Evolutionary conservation across 2,797 vertebrate species (phyloP).

Genomic region (Glyptemys insculpta): DNA sequence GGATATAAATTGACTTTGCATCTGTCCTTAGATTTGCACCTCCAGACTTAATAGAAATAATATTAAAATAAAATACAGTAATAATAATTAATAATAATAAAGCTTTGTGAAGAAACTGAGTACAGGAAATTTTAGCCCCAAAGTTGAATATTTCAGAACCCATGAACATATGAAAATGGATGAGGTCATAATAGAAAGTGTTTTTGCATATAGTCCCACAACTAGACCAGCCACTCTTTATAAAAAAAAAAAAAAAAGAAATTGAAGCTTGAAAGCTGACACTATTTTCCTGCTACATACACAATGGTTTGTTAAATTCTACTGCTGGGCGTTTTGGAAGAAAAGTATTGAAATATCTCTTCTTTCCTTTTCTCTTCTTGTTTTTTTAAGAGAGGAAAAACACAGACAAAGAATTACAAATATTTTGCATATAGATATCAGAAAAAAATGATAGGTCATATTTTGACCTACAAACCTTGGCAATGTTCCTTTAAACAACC

Average conservation of each 20-base stretch:
- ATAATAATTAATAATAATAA: too few species aligned
- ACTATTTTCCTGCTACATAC: background rate
- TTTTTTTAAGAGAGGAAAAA: background rate
- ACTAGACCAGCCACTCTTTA: background rate
- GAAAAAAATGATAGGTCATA: conserved; percentile 42
- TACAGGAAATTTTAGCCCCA: background rate
- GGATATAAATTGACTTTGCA: background rate
- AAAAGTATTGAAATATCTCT: background rate
- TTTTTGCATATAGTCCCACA: background rate
- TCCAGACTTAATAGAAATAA: background rate
- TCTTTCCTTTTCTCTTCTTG: background rate
- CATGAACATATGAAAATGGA: background rate
- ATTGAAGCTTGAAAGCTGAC: background rate
- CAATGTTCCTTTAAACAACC: conserved; percentile 72
- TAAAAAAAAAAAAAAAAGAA: background rate
- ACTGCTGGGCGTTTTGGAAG: background rate
- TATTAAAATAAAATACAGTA: background rate
- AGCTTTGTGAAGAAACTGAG: background rate
- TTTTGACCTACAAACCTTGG: conserved; percentile 69
- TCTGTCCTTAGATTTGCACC: background rate
- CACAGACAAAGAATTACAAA: conserved; percentile 51
- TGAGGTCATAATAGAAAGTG: background rate
- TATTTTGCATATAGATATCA: conserved; percentile 49
- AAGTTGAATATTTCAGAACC: background rate
- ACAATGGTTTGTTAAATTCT: background rate